These are phyloP conservation scores for Gracilinanus agilis DNA, from an alignment of 2,113 vertebrate genomes.

Conservation along the genomic window DNA sequence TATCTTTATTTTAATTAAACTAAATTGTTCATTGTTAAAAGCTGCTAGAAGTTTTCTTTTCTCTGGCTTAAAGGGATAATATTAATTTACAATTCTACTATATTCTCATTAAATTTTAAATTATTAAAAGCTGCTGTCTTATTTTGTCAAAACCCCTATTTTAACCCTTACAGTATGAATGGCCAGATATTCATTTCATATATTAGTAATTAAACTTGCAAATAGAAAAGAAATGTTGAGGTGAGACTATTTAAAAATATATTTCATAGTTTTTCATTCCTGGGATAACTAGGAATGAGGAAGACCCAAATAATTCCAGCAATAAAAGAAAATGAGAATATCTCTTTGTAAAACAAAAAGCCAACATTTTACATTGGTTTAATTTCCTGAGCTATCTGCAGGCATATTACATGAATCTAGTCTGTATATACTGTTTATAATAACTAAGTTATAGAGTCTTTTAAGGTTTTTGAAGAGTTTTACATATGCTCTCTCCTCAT, in stretches of 20 bases:
- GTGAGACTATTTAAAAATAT: slow-evolving; percentile 58
- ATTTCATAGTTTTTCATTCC: slow-evolving; percentile 65
- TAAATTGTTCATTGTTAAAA: no score
- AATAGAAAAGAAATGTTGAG: slow-evolving; percentile 58
- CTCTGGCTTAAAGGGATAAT: no score
- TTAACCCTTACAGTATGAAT: slow-evolving; percentile 9
- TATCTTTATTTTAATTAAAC: no score
- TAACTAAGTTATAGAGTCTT: not conserved
- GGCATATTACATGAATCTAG: not conserved
- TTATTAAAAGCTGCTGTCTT: no score
- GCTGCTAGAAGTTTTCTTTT: no score
- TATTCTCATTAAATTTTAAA: no score
- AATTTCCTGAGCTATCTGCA: not conserved
- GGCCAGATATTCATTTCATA: slow-evolving; percentile 45
- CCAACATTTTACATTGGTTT: slow-evolving; percentile 5
- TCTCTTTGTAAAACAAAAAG: slow-evolving; percentile 59
- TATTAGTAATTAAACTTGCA: slow-evolving; percentile 60
- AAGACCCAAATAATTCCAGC: not conserved
- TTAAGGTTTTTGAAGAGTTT: not conserved
- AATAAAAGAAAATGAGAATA: not conserved
- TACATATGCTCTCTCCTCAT: not conserved
- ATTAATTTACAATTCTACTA: no score
- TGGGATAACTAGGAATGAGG: slow-evolving; percentile 56
- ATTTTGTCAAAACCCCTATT: no score
- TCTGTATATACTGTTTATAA: not conserved